Conservation (phyloP, 1,140 invertebrate species). For the Aphaenogaster rudis region DNA sequence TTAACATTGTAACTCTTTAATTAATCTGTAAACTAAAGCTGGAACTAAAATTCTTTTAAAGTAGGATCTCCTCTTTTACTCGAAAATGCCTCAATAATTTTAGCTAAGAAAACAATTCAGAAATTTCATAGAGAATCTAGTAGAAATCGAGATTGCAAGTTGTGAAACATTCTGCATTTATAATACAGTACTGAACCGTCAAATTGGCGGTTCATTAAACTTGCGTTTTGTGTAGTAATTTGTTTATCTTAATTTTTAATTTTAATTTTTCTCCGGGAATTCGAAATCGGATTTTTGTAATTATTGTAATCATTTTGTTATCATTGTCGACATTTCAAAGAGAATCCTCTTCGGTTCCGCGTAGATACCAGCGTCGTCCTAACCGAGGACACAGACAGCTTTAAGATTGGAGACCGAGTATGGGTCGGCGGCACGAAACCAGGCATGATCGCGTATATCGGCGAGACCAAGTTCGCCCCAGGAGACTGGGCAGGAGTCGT, state of each 20-base stretch:
- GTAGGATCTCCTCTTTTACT: not conserved
- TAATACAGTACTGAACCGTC: not conserved
- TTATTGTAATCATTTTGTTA: too few relatives aligned
- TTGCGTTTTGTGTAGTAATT: not conserved
- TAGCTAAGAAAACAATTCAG: not conserved
- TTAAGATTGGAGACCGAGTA: conserved; percentile 97
- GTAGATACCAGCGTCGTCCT: conserved; percentile 94
- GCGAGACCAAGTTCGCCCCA: conserved; percentile 98
- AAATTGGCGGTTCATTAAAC: not conserved
- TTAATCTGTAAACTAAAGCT: not conserved
- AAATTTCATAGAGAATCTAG: not conserved
- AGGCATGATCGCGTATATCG: conserved; percentile 98
- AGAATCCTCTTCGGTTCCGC: conserved; percentile 21
- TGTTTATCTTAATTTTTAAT: not conserved
- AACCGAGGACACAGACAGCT: conserved; percentile 97
- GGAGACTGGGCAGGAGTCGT: conserved; percentile 99
- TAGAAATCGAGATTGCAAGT: not conserved
- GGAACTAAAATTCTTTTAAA: not conserved
- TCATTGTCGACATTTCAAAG: conserved; percentile 6
- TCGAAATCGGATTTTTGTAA: not conserved
- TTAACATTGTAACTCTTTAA: not conserved
- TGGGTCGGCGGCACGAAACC: conserved; percentile 98
- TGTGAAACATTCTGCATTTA: not conserved
- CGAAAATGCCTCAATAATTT: not conserved
- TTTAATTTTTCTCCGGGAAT: not conserved